A percentile compares a stretch with the other conserved stretches of the same genome.
Conservation (phyloP, 2,888 invertebrate genomes). For the Alcis repandata region DNA sequence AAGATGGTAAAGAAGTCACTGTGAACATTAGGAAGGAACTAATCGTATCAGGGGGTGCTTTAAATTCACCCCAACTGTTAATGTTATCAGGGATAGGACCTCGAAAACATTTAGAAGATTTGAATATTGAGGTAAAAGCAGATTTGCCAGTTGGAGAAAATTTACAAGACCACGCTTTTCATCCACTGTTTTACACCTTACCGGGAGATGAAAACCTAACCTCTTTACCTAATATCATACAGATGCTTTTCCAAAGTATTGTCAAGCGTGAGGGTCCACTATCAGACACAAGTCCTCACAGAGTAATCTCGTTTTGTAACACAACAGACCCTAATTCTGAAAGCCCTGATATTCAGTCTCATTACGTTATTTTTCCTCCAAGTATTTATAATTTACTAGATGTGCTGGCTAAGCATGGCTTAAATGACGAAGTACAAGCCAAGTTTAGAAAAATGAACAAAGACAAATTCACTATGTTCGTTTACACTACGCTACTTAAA, state of each 20-base stretch:
- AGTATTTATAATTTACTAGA: slow-evolving; percentile 60
- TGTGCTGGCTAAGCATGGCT: slow-evolving; percentile 56
- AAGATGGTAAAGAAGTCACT: slow-evolving; percentile 64
- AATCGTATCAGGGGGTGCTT: slow-evolving; percentile 79
- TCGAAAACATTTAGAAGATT: slow-evolving; percentile 65
- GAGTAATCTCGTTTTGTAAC: slow-evolving; percentile 66
- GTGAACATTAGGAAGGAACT: slow-evolving; percentile 79
- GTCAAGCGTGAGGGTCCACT: slow-evolving; percentile 80
- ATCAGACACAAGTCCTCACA: slow-evolving; percentile 71
- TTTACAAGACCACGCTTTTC: slow-evolving; percentile 82
- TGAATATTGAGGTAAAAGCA: slow-evolving; percentile 70
- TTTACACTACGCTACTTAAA: slow-evolving; percentile 87
- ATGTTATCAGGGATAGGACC: slow-evolving; percentile 85
- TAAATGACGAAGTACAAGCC: slow-evolving; percentile 57
- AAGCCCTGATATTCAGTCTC: slow-evolving; percentile 68
- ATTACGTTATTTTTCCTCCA: slow-evolving; percentile 65
- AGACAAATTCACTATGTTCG: slow-evolving; percentile 67
- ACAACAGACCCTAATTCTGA: slow-evolving; percentile 62
- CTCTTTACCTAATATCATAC: slow-evolving; percentile 59
- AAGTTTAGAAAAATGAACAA: slow-evolving; percentile 62
- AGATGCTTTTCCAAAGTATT: slow-evolving; percentile 76
- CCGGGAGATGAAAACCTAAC: slow-evolving; percentile 56
- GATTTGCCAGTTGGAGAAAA: slow-evolving; percentile 84
- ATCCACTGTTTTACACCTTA: slow-evolving; percentile 68
- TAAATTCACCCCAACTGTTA: slow-evolving; percentile 83